These are phyloP conservation scores for Globodera ellingtonae DNA, from an alignment of 1,140 invertebrate species.

Conservation along the genomic window DNA sequence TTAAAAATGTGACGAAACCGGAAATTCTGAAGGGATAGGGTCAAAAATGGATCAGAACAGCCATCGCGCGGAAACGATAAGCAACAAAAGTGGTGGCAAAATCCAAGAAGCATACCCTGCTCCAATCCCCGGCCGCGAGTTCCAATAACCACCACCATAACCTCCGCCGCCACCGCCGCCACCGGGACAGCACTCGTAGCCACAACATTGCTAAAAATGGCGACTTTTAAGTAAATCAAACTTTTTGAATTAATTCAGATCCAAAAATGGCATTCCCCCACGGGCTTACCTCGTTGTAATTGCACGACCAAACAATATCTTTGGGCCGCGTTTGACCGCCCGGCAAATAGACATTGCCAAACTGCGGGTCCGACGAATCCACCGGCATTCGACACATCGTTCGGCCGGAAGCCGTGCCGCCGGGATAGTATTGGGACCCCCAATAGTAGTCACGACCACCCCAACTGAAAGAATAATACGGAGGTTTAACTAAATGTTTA, in stretches of 20 bases:
- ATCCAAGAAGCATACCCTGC: conserved; percentile 37
- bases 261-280: conserved; percentile 4
- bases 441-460: conserved; percentile 59
- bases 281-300: conserved; percentile 45
- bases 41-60: background rate
- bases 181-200: conserved; percentile 54
- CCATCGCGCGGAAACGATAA: background rate
- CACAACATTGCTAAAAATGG: conserved; percentile 41
- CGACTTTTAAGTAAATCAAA: too few relatives aligned
- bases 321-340: conserved; percentile 52
- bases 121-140: conserved; percentile 29
- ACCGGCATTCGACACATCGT: conserved; percentile 63
- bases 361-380: conserved; percentile 48
- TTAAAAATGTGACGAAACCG: background rate
- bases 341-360: conserved; percentile 61
- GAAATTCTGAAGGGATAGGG: background rate
- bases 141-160: conserved; percentile 46
- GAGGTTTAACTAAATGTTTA: conserved; percentile 21
- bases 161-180: conserved; percentile 42
- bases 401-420: conserved; percentile 24
- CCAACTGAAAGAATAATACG: conserved; percentile 50
- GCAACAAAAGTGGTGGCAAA: conserved; percentile 3
- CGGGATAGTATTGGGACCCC: conserved; percentile 53
- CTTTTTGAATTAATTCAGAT: background rate
- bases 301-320: conserved; percentile 61